Base-by-base conservation (phyloP, 2,113 vertebrate genomes). In the Cephalophus harveyi region DNA sequence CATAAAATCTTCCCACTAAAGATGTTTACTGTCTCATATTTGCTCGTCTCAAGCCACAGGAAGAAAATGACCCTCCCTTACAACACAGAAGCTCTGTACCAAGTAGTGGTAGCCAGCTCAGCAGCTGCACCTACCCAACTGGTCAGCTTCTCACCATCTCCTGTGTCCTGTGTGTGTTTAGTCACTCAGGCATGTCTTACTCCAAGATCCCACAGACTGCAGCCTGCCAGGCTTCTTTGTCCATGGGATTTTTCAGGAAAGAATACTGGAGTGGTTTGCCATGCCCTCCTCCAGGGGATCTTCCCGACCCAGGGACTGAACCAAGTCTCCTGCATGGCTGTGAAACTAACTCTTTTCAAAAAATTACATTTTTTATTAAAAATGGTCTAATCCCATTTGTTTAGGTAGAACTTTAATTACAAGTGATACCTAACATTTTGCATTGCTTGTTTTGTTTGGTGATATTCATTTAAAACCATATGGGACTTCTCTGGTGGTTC, bases 41-140 rank as follows among this genome's bases (percentile, higher is more conserved):
- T 23, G 6, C 23, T 28, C 1, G 5, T 43, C 40, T 30, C 13
- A n/a, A 0, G 5, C 3, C 30, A 10, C 4, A 2, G 25, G 16
- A 28, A n/a, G 36, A 23, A 40, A 19, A 46, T 36, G 48, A 19
- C 15, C 4, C 7, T 7, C 33, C 1, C 40, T 85, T 48, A 1
- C 0, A 27, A 15, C 3, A 3, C 3, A 13, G 15, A 15, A 9
- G 13, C 13, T 14, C 74, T 6, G 0, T 12, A 21, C 25, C 13
- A 0, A 71, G 1, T 36, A 40, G n/a, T 2, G 67, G 67, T 5
- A 21, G 50, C n/a, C 17, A 5, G 7, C 17, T 43, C 17, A 50
- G 33, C 12, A 5, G 13, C 60, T 5, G 36, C 10, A 7, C 13
- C 46, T 17, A 0, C 9, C 76, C 11, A 2, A 0, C 2, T 9